These are phyloP conservation scores for Micrasema longulum DNA, from an alignment of 1,140 invertebrate genomes.

Conservation along the genomic window DNA sequence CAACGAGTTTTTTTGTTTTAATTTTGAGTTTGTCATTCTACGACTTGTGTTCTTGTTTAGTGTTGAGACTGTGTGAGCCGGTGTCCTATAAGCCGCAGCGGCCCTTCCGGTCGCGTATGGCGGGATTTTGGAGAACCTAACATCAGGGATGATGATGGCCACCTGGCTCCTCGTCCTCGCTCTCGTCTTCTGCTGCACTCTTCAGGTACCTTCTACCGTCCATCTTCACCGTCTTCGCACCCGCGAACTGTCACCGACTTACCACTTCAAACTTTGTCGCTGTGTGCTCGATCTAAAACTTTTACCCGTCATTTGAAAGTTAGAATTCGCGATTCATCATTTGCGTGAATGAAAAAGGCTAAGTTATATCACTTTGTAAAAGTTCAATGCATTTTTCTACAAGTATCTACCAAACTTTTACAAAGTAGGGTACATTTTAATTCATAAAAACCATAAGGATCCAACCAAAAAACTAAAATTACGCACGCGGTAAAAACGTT, in stretches of 20 bases:
- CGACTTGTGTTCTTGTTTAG: conserved; percentile 45
- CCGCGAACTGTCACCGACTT: too few relatives aligned
- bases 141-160: conserved; percentile 42
- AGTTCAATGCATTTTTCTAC: too few relatives aligned
- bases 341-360: conserved; percentile 21
- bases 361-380: too few relatives aligned
- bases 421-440: neutral
- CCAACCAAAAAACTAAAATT: too few relatives aligned
- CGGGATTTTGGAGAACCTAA: conserved; percentile 41
- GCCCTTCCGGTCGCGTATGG: conserved; percentile 41
- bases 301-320: conserved; percentile 30
- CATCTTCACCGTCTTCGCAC: neutral
- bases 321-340: conserved; percentile 18
- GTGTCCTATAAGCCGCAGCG: conserved; percentile 29
- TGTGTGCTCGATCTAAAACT: conserved; percentile 23
- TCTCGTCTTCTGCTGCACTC: conserved; percentile 37
- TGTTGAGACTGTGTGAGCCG: conserved; percentile 37
- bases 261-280: neutral
- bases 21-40: conserved; percentile 34
- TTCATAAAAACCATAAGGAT: too few relatives aligned
- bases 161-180: conserved; percentile 40
- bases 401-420: too few relatives aligned
- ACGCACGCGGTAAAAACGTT: too few relatives aligned
- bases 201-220: conserved; percentile 33
- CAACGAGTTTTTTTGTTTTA: conserved; percentile 37